These are phyloP conservation scores for Ophioninae sp. DNA, from an alignment of 2,888 invertebrate species.

Conservation along the genomic window DNA sequence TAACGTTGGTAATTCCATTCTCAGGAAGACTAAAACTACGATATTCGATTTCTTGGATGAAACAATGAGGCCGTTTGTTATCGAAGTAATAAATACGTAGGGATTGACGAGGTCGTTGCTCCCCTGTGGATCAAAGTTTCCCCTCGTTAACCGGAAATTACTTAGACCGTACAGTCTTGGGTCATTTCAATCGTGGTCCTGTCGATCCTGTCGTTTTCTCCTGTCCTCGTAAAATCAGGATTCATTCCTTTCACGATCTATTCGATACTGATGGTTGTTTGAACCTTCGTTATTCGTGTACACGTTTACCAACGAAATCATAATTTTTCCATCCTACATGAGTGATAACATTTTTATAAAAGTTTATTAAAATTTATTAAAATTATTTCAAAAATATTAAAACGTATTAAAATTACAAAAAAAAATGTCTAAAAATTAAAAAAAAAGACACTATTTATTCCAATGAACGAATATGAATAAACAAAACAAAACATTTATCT, in stretches of 20 bases:
- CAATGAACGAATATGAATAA: constrained; percentile 44
- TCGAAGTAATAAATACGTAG: constrained; percentile 64
- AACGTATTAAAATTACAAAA: too few species aligned
- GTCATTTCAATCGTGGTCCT: constrained; percentile 43
- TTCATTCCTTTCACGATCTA: constrained; percentile 52
- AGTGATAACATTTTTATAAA: constrained; percentile 43
- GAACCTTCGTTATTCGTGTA: background rate
- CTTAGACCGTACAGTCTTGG: constrained; percentile 58
- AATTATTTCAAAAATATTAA: too few species aligned
- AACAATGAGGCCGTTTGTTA: constrained; percentile 78
- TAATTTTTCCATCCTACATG: constrained; percentile 30
- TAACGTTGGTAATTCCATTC: constrained; percentile 13
- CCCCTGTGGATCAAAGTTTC: constrained; percentile 18
- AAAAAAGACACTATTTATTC: too few species aligned
- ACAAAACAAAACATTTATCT: background rate
- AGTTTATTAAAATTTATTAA: too few species aligned
- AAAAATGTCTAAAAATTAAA: too few species aligned
- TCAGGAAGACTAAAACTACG: constrained; percentile 40
- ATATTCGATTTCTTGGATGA: constrained; percentile 59
- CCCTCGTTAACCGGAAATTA: constrained; percentile 63
- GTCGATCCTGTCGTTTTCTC: constrained; percentile 20
- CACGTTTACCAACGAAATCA: constrained; percentile 8
- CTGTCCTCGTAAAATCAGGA: constrained; percentile 59
- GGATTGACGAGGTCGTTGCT: constrained; percentile 56
- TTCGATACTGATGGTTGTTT: constrained; percentile 47